Base-by-base conservation (phyloP, 2,888 invertebrate species). In the Amphimallon solstitiale region DNA sequence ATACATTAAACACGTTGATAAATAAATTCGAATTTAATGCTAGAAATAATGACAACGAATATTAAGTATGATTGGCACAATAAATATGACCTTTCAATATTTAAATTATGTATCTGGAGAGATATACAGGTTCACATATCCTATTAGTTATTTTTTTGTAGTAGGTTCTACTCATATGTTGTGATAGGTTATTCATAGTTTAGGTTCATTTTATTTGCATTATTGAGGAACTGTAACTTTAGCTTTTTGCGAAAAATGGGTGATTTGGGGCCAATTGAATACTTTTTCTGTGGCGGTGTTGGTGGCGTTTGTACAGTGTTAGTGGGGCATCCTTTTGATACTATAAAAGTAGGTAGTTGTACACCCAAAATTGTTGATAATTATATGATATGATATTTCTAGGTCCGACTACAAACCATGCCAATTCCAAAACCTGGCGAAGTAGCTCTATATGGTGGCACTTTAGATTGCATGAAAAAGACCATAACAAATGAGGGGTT, bases 341-440 rank as follows among this genome's bases (percentile, higher is more conserved):
- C 98, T 1, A 92, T 94, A 67, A 94, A 94, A 88, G 90, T 90
- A 80, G 79, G 45, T 60, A 23, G 43, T 43, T 38, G 7, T 49
- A 45, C 51, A n/a, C 34, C 37, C 12, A 17, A 54, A 54, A 2
- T 21, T 51, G 7, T 14, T 1, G 3, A 21, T 10, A 23, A 9
- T 21, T n/a, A 52, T 17, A 52, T 15, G 38, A 29, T 3, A 29
- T 29, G 15, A 63, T 29, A 52, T 14, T 0, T 37, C 40, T 74
- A 93, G 93, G 97, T 98, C 5, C 89, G 98, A 73, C 85, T 99
- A 65, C 98, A 99, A 86, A 98, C 98, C 23, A 97, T 97, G 94
- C 92, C 97, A 0, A 79, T 88, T 54, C 92, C 94, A 2, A 84
- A 86, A 68, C 87, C 92, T 1, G 97, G 97, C 2, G 87, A 93